Evolutionary conservation across 2,888 invertebrate genomes (phyloP).

Genomic region (Troglohyphantes excavatus): DNA sequence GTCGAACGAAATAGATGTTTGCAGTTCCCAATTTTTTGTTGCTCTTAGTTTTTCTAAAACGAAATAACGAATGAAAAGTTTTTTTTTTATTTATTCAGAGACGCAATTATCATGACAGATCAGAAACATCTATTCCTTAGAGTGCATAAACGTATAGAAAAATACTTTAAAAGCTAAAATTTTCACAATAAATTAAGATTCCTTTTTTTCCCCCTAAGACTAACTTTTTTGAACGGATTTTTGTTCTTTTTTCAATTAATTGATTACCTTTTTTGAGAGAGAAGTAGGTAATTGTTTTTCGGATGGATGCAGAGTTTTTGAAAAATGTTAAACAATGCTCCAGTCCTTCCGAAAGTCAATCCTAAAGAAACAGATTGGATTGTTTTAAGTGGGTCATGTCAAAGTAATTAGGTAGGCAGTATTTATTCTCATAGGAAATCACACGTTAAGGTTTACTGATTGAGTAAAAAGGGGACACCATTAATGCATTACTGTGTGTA

Average conservation of each 20-base stretch:
- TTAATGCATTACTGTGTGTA: constrained; percentile 45
- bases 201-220: too few species aligned
- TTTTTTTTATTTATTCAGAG: too few species aligned
- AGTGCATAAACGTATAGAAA: not conserved
- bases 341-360: not conserved
- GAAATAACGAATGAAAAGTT: too few species aligned
- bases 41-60: too few species aligned
- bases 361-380: constrained; percentile 1
- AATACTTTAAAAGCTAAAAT: not conserved
- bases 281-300: constrained; percentile 37
- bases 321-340: constrained; percentile 13
- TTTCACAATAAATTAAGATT: not conserved
- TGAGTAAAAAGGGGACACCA: constrained; percentile 54
- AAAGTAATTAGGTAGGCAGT: constrained; percentile 25
- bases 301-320: not conserved
- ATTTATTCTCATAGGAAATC: constrained; percentile 50
- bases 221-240: not conserved
- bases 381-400: constrained; percentile 18
- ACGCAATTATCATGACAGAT: too few species aligned
- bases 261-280: constrained; percentile 21
- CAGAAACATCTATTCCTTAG: not conserved
- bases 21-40: too few species aligned
- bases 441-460: constrained; percentile 22
- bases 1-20: too few species aligned
- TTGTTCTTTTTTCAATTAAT: constrained; percentile 16